Base-by-base conservation (phyloP, 2,888 invertebrate species). In the Heteromurus nitidus region DNA sequence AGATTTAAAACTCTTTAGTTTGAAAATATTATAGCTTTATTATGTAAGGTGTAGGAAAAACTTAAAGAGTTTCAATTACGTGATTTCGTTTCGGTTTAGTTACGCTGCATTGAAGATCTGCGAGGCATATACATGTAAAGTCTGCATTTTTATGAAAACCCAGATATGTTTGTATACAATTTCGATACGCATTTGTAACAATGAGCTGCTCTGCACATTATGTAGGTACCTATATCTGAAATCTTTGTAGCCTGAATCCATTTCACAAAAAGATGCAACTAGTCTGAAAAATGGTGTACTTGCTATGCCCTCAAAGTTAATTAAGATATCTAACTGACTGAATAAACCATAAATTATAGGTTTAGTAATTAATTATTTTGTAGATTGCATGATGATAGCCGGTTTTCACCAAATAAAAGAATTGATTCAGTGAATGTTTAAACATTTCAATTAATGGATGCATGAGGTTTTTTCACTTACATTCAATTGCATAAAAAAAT, bases 351-450 rank as follows among this genome's bases (percentile, higher is more conserved):
- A 55, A 5, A 13, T 47, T 26, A 74, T 74, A 50, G 16, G 62
- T 60, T 60, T 65, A 20, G 18, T 26, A 36, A 24, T 55, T 28
- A 44, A 72, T 44, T 26, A 20, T 64, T 31, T 31, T 26, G 20
- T n/a, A 58, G 50, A 55, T 75, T 67, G 26, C 74, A 31, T 60
- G 68, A 18, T 60, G 47, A 68, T 60, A 67, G 76, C 58, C 68
- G 36, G 60, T 68, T 76, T 76, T 75, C 68, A 47, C 62, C 1
- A 31, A 64, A 64, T 53, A 5, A 30, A n/a, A n/a, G n/a, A n/a
- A n/a, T n/a, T n/a, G n/a, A n/a, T n/a, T 67, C 18, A 26, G 16
- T 47, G 28, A n/a, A 20, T 67, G 31, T 13, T 67, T 47, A 28
- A 47, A 30, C 47, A 67, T 47, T 50, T 67, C 67, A 47, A 50